Evolutionary conservation across 2,797 vertebrate genomes (phyloP), one percentile per base, ranked within the genome.

Genomic region (Acipenser transmontanus): DNA sequence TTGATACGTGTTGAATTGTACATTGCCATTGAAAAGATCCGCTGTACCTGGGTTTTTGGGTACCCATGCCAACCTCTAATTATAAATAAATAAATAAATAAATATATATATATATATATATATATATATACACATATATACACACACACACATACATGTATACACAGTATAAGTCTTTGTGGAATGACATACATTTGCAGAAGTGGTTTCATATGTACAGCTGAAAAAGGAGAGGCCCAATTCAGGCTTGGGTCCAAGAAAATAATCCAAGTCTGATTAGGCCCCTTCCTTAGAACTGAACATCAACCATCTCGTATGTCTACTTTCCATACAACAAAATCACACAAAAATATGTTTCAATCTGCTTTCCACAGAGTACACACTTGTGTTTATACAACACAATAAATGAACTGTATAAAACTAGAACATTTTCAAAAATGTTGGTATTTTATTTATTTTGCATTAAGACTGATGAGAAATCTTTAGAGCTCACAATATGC

Each of bases 171-270:
- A 72, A 75, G 76, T 83, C 80, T 76, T 73, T 82, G 77, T 80
- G 85, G 86, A 91, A 89, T 87, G 88, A 91, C 86, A 89, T 88
- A 88, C 89, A 91, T 89, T 86, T 85, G 82, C 83, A 79, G 82
- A 92, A 91, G 88, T 92, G 89, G 85, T 91, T 92, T 92, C 90
- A 92, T 87, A 91, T 91, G 90, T 86, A 88, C 80, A 80, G 71
- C 77, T 72, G 79, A 81, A 76, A 65, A 17, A 76, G 73, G 64
- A 73, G 86, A 82, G 85, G 83, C 84, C 84, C 79, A 69, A 72
- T 59, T 60, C 71, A 86, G 85, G 80, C 79, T 77, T 68, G 72
- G 76, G 81, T 86, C 84, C 83, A 85, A 83, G 81, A 88, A 88
- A 89, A 91, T 86, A 87, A 90, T 87, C 87, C 84, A 78, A 76